A percentile compares a stretch with the other conserved stretches of the same genome.
Conservation (phyloP, 2,113 vertebrate species). For the Phoenicopterus ruber region DNA sequence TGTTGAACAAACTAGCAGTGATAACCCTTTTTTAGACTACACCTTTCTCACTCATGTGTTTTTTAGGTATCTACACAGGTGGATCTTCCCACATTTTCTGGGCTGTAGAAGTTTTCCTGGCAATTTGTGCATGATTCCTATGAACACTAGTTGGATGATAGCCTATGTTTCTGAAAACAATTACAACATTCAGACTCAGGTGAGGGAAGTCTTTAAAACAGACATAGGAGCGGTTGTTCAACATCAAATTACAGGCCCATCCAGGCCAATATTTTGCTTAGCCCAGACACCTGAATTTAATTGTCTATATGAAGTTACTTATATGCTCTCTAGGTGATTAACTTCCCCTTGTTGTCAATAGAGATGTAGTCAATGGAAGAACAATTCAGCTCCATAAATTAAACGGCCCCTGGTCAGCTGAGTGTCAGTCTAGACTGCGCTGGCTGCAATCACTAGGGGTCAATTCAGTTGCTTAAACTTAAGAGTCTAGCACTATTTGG, state of each 20-base stretch:
- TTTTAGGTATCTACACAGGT: background rate
- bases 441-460: background rate
- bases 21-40: background rate
- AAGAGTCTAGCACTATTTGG: background rate
- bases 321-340: background rate
- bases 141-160: background rate
- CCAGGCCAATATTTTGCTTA: background rate
- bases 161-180: background rate
- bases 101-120: background rate
- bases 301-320: background rate
- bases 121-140: background rate
- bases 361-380: background rate
- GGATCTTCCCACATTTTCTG: background rate
- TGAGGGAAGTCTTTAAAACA: background rate
- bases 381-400: background rate
- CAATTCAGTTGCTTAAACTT: background rate
- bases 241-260: background rate
- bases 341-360: rapidly evolving
- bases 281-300: background rate
- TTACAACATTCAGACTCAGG: background rate
- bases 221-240: background rate
- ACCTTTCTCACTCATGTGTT: background rate
- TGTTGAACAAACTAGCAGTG: background rate
- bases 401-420: background rate
- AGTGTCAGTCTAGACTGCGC: background rate